A percentile compares a stretch with the other conserved stretches of the same genome.
These are phyloP conservation scores for Struthio camelus DNA, from an alignment of 2,113 vertebrate genomes.

Conservation along the genomic window DNA sequence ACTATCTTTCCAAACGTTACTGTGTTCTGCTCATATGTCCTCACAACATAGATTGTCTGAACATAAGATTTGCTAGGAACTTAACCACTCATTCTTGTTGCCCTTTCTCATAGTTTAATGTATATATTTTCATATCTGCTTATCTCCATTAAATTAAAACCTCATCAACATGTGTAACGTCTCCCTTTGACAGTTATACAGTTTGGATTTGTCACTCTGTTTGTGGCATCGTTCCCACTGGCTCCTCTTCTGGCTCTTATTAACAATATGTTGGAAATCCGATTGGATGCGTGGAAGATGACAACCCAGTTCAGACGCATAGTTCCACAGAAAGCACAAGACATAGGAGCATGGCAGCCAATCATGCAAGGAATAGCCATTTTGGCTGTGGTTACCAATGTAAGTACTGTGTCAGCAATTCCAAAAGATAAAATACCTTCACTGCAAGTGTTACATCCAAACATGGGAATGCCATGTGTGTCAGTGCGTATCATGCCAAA, in stretches of 20 bases:
- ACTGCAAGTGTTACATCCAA: neutral
- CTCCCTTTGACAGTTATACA: slow-evolving; percentile 87
- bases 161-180: neutral
- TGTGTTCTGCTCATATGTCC: neutral
- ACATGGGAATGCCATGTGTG: accelerated
- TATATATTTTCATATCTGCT: neutral
- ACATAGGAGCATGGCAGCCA: slow-evolving; percentile 94
- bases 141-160: neutral
- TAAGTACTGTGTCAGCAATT: slow-evolving; percentile 61
- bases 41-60: neutral
- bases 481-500: neutral
- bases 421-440: neutral
- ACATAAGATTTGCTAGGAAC: neutral
- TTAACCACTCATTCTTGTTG: neutral
- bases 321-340: slow-evolving; percentile 88
- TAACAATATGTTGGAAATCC: slow-evolving; percentile 93
- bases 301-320: slow-evolving; percentile 90
- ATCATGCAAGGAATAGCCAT: slow-evolving; percentile 92
- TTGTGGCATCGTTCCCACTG: slow-evolving; percentile 95
- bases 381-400: slow-evolving; percentile 91
- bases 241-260: slow-evolving; percentile 91
- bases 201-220: slow-evolving; percentile 95
- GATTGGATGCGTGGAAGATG: slow-evolving; percentile 92
- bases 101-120: neutral
- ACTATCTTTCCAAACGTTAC: neutral